phyloP scores from a whole-genome alignment of 2,797 vertebrate species.

The Gymnocypris eckloni region DNA sequence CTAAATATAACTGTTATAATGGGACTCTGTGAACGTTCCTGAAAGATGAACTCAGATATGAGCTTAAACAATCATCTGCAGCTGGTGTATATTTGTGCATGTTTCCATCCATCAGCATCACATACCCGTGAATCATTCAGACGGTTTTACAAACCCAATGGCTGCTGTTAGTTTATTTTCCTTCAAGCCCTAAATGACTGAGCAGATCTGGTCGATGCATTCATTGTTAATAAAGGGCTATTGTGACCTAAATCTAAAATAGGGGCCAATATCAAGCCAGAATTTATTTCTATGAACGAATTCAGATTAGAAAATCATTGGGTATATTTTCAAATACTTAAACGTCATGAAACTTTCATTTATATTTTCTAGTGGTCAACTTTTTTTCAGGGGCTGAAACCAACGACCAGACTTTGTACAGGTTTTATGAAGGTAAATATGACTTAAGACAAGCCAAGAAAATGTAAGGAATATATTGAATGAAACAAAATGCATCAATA shows the following conservation, averaged over 20 bases:
- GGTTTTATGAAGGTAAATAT: background rate
- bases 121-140: background rate
- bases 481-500: background rate
- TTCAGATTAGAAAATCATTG: background rate
- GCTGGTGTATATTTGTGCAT: background rate
- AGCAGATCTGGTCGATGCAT: background rate
- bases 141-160: background rate
- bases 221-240: background rate
- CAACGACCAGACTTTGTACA: background rate
- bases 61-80: background rate
- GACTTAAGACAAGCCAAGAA: background rate
- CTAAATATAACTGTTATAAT: slow-evolving; percentile 15
- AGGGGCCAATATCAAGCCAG: background rate
- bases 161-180: slow-evolving; percentile 6
- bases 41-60: background rate
- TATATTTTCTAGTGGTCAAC: background rate
- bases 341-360: background rate
- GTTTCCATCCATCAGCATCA: background rate
- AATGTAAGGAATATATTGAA: background rate
- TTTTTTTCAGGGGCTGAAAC: background rate
- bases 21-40: background rate
- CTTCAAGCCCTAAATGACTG: background rate
- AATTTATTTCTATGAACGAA: background rate
- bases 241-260: background rate
- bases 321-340: background rate